phyloP scores from a whole-genome alignment of 2,113 vertebrate genomes.

The Lasiurus borealis region DNA sequence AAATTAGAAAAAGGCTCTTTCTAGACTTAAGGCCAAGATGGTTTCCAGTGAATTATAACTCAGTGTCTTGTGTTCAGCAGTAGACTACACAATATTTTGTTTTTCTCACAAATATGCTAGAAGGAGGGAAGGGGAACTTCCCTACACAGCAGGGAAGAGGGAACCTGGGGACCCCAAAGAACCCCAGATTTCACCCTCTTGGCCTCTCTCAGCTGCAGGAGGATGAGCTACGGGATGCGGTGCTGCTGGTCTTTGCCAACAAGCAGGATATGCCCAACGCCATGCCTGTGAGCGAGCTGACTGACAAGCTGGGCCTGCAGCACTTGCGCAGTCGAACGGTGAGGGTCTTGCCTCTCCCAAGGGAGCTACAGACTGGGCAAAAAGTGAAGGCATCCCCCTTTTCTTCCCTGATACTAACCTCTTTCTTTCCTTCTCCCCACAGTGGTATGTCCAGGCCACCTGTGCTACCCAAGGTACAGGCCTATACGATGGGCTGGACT shows the following conservation, averaged over 20 bases:
- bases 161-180: background rate
- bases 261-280: constrained; percentile 98
- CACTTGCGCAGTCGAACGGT: constrained; percentile 90
- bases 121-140: background rate
- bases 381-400: background rate
- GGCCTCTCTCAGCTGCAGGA: constrained; percentile 87
- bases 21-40: background rate
- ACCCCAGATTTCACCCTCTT: background rate
- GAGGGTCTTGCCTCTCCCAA: constrained; percentile 63
- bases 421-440: constrained; percentile 58
- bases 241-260: constrained; percentile 95
- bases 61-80: background rate
- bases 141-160: background rate
- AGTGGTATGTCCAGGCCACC: constrained; percentile 94
- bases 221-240: constrained; percentile 93
- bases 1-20: background rate
- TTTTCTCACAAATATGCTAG: background rate
- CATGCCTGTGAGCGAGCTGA: constrained; percentile 92
- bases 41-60: background rate
- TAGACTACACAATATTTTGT: background rate
- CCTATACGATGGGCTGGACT: constrained; percentile 94
- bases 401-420: background rate
- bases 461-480: constrained; percentile 94
- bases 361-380: background rate
- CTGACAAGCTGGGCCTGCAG: constrained; percentile 92